Evolutionary conservation across 1,140 invertebrate species (phyloP).

Genomic region (Listronotus oregonensis): DNA sequence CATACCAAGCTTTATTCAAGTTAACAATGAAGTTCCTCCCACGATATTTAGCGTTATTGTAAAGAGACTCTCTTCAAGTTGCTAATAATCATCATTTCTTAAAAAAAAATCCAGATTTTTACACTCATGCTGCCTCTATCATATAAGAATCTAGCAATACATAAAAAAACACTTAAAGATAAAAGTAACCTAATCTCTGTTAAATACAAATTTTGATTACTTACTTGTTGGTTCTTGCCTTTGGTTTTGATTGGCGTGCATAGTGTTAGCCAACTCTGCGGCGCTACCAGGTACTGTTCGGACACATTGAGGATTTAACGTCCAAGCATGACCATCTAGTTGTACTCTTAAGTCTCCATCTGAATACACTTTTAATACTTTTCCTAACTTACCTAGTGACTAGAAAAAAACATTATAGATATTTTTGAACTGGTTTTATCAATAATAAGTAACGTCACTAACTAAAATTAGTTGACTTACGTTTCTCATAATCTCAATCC

Average conservation of each 20-base stretch:
- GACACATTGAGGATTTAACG: conserved; percentile 84
- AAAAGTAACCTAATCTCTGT: too few species aligned
- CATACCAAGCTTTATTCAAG: too few species aligned
- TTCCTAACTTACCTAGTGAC: conserved; percentile 82
- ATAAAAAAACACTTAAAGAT: too few species aligned
- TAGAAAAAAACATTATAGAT: conserved; percentile 55
- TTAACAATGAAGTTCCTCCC: too few species aligned
- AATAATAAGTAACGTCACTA: too few species aligned
- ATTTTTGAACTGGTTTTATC: too few species aligned
- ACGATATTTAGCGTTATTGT: too few species aligned
- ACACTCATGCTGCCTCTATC: too few species aligned
- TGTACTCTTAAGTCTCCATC: conserved; percentile 86
- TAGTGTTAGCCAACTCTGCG: conserved; percentile 56
- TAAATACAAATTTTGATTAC: not conserved
- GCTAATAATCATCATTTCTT: too few species aligned
- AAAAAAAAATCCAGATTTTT: too few species aligned
- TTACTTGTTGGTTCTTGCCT: conserved; percentile 53
- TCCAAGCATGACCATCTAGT: conserved; percentile 78
- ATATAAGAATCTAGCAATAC: too few species aligned
- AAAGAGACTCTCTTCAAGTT: too few species aligned
- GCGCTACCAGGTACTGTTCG: conserved; percentile 63
- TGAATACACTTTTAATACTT: conserved; percentile 83
- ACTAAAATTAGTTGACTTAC: conserved; percentile 58
- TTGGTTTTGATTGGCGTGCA: conserved; percentile 55
- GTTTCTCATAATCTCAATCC: conserved; percentile 84